These are phyloP conservation scores for Otolemur crassicaudatus DNA, from an alignment of 2,797 vertebrate genomes.

Conservation along the genomic window DNA sequence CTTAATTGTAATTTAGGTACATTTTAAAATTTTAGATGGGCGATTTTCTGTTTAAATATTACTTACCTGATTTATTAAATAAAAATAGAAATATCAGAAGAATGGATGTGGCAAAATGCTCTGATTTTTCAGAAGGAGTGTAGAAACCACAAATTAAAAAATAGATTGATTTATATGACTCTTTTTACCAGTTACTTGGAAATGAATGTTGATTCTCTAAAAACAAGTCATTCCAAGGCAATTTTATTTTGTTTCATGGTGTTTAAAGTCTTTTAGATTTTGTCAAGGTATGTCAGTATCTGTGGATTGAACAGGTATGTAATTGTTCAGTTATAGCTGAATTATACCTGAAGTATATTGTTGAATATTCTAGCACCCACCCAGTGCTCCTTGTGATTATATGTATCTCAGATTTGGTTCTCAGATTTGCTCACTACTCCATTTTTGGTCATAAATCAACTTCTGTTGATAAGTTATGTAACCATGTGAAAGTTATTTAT, in stretches of 20 bases:
- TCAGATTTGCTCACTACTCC: neutral
- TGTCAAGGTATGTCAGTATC: neutral
- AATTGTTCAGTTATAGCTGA: neutral
- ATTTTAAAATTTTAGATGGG: neutral
- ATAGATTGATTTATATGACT: neutral
- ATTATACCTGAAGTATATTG: neutral
- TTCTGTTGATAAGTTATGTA: neutral
- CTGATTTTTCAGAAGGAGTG: constrained; percentile 13
- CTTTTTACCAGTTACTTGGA: constrained; percentile 44
- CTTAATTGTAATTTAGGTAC: neutral
- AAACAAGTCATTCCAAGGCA: constrained; percentile 6
- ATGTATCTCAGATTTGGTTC: neutral
- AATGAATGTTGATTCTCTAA: neutral
- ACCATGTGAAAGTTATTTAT: neutral
- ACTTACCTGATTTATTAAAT: neutral
- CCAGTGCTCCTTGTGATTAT: neutral
- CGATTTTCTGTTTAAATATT: neutral
- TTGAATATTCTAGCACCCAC: neutral
- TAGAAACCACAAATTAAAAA: constrained; percentile 28
- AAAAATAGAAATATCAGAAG: constrained; percentile 10
- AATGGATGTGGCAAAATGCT: neutral
- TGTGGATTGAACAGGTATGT: neutral
- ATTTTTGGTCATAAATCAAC: neutral
- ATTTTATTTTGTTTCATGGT: neutral
- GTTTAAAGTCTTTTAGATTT: neutral